Conservation (phyloP, 2,797 vertebrate species). For the Danio albolineatus region DNA sequence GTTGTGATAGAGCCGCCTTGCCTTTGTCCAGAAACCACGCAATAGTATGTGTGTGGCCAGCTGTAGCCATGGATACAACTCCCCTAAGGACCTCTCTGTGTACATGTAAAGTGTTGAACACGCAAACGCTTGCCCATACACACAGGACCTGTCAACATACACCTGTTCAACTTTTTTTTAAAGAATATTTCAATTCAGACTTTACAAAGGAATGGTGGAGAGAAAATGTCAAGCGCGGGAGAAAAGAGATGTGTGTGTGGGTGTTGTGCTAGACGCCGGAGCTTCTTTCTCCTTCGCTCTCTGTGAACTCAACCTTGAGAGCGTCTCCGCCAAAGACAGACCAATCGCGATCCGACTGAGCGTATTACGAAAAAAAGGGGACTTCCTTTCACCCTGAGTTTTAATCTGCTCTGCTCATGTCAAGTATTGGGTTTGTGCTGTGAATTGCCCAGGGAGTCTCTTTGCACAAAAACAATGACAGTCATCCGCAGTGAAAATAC, state of each 20-base stretch:
- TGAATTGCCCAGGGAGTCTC: slow-evolving; percentile 43
- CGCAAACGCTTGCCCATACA: neutral
- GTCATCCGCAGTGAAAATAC: slow-evolving; percentile 42
- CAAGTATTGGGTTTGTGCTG: slow-evolving; percentile 47
- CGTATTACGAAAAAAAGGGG: slow-evolving; percentile 37
- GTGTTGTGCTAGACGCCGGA: slow-evolving; percentile 50
- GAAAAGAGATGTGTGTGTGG: slow-evolving; percentile 41
- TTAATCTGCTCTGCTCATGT: slow-evolving; percentile 49
- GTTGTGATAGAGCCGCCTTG: slow-evolving; percentile 53
- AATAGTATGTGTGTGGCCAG: slow-evolving; percentile 52
- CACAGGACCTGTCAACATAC: slow-evolving; percentile 42
- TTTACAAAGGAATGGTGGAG: slow-evolving; percentile 11
- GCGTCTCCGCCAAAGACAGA: slow-evolving; percentile 36
- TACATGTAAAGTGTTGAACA: slow-evolving; percentile 46
- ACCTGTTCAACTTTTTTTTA: slow-evolving; percentile 40
- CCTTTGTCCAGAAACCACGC: slow-evolving; percentile 52
- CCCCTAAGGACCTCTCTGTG: slow-evolving; percentile 53
- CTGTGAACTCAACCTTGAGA: slow-evolving; percentile 56
- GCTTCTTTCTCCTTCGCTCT: slow-evolving; percentile 48
- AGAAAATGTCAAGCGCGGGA: slow-evolving; percentile 37
- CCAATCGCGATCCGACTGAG: slow-evolving; percentile 28
- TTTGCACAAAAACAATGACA: slow-evolving; percentile 52
- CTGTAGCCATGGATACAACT: slow-evolving; percentile 65
- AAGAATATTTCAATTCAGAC: slow-evolving; percentile 48
- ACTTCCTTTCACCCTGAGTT: slow-evolving; percentile 42